phyloP scores from a whole-genome alignment of 1,140 invertebrate genomes.

The Diabrotica undecimpunctata region DNA sequence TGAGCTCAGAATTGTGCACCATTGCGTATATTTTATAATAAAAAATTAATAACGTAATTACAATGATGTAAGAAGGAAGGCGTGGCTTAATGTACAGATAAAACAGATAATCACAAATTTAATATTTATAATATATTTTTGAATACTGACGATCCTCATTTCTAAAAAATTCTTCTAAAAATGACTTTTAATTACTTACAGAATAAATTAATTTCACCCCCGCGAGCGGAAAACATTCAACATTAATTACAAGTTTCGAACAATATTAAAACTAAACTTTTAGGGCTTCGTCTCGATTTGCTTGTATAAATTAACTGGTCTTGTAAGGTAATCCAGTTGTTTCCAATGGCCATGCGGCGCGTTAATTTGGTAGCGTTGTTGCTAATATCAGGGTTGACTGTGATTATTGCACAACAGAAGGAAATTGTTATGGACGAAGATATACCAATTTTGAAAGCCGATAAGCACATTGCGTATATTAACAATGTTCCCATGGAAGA shows the following conservation, averaged over 20 bases:
- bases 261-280: neutral
- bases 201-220: too few species aligned
- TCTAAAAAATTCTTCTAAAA: too few species aligned
- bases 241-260: neutral
- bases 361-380: neutral
- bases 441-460: slow-evolving; percentile 14
- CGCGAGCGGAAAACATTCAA: neutral
- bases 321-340: neutral
- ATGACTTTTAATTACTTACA: too few species aligned
- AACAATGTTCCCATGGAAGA: slow-evolving; percentile 15
- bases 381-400: neutral
- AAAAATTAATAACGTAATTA: too few species aligned
- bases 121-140: too few species aligned
- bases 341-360: slow-evolving; percentile 9
- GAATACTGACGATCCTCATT: too few species aligned
- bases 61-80: too few species aligned
- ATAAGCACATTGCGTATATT: slow-evolving; percentile 4
- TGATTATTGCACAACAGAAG: slow-evolving; percentile 10
- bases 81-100: too few species aligned
- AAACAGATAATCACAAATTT: too few species aligned
- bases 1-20: too few species aligned
- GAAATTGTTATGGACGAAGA: slow-evolving; percentile 28
- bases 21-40: too few species aligned
- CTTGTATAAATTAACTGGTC: neutral
- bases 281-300: neutral